A percentile compares a stretch with the other conserved stretches of the same genome.
Conservation (phyloP, 2,113 vertebrate species). For the Macroglossus sobrinus region DNA sequence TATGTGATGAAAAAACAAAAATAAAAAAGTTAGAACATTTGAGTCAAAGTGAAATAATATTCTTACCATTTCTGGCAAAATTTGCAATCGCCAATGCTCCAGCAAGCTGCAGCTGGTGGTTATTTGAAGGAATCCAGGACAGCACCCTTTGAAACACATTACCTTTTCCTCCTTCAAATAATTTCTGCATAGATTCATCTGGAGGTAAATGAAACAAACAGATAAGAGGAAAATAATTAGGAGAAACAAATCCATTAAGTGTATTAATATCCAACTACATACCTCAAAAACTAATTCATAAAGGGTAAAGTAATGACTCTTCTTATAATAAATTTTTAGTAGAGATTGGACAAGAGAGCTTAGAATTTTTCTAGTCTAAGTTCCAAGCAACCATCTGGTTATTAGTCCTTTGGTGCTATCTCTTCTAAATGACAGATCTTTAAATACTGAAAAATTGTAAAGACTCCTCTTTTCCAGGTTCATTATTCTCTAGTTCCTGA, state of each 20-base stretch:
- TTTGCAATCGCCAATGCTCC: conserved; percentile 98
- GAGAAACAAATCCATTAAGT: neutral
- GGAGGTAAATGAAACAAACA: conserved; percentile 61
- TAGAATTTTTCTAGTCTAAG: neutral
- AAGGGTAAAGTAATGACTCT: neutral
- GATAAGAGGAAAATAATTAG: neutral
- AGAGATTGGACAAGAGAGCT: neutral
- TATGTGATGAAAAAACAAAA: neutral
- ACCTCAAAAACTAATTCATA: neutral
- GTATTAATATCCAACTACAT: neutral
- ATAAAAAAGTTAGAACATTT: neutral
- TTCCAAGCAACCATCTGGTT: neutral
- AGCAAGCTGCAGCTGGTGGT: conserved; percentile 97
- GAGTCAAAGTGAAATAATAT: neutral
- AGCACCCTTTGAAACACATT: conserved; percentile 96
- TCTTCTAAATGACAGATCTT: neutral
- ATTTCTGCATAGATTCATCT: conserved; percentile 99
- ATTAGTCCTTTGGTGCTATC: neutral
- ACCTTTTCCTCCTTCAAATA: conserved; percentile 97
- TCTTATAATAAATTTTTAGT: neutral
- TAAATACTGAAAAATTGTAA: neutral
- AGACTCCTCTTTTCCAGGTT: neutral
- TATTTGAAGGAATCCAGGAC: conserved; percentile 96
- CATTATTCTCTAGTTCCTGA: neutral
- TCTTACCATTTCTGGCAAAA: conserved; percentile 96